Conservation (phyloP, 2,113 vertebrate genomes). For the Dendrocopos noguchii region DNA sequence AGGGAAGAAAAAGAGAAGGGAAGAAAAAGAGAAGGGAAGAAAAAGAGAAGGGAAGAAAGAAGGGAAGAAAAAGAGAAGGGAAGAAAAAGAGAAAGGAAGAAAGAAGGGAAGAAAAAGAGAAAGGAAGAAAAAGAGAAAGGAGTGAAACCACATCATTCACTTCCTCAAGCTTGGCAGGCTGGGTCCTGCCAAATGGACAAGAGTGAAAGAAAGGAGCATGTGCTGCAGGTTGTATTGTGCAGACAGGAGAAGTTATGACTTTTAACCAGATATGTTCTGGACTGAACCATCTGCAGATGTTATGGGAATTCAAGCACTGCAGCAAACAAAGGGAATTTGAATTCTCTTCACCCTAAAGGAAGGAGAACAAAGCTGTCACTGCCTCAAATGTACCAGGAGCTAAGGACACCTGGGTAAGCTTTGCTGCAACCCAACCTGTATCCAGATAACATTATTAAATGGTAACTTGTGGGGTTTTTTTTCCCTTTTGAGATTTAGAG, state of each 20-base stretch:
- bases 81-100: too few species aligned
- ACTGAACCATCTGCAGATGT: not conserved
- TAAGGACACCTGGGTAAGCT: not conserved
- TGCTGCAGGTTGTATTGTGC: not conserved
- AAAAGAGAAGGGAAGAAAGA: too few species aligned
- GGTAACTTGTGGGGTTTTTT: not conserved
- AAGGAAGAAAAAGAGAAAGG: too few species aligned
- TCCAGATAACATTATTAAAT: not conserved
- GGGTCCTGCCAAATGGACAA: not conserved
- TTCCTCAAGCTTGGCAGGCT: not conserved
- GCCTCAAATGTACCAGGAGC: not conserved
- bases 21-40: not conserved
- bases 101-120: too few species aligned
- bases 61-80: too few species aligned
- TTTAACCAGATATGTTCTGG: not conserved
- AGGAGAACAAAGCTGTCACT: accelerated
- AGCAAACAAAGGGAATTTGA: not conserved
- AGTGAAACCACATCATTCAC: not conserved
- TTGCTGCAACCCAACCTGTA: not conserved
- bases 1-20: not conserved
- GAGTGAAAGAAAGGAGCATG: not conserved
- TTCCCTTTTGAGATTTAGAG: not conserved
- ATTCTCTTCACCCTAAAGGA: not conserved
- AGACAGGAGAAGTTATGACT: not conserved
- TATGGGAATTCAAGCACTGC: not conserved